These are phyloP conservation scores for Muscidifurax raptorellus DNA, from an alignment of 1,140 invertebrate species.

Conservation along the genomic window DNA sequence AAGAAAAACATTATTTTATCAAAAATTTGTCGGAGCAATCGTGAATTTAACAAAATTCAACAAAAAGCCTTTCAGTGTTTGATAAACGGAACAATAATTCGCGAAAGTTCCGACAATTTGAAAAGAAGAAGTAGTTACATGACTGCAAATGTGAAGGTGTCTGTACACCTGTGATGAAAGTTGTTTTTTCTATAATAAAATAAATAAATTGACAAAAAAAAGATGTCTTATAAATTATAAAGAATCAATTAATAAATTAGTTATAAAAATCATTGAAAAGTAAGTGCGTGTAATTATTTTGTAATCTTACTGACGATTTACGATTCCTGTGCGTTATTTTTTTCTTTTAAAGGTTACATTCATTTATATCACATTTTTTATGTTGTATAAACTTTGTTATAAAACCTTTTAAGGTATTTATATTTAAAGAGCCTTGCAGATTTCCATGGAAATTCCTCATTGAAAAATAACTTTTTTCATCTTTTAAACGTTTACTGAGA, in stretches of 20 bases:
- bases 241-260: slow-evolving; percentile 43
- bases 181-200: slow-evolving; percentile 66
- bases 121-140: slow-evolving; percentile 59
- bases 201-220: slow-evolving; percentile 63
- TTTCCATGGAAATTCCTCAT: slow-evolving; percentile 9
- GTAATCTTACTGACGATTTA: slow-evolving; percentile 60
- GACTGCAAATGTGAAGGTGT: slow-evolving; percentile 59
- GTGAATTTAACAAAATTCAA: slow-evolving; percentile 20
- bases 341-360: neutral
- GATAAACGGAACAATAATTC: slow-evolving; percentile 38
- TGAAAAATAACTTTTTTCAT: slow-evolving; percentile 5
- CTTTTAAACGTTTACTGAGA: neutral
- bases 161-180: slow-evolving; percentile 66
- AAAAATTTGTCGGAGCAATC: slow-evolving; percentile 11
- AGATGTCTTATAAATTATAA: slow-evolving; percentile 31
- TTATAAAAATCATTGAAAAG: slow-evolving; percentile 23
- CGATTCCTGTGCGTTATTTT: neutral
- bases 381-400: neutral
- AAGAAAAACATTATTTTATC: slow-evolving; percentile 29
- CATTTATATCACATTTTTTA: neutral
- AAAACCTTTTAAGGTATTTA: neutral
- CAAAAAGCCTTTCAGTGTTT: slow-evolving; percentile 14
- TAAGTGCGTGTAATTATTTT: slow-evolving; percentile 59
- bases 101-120: slow-evolving; percentile 56
- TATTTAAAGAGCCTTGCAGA: neutral